Conservation (phyloP, 2,888 invertebrate genomes). For the Leucania comma region DNA sequence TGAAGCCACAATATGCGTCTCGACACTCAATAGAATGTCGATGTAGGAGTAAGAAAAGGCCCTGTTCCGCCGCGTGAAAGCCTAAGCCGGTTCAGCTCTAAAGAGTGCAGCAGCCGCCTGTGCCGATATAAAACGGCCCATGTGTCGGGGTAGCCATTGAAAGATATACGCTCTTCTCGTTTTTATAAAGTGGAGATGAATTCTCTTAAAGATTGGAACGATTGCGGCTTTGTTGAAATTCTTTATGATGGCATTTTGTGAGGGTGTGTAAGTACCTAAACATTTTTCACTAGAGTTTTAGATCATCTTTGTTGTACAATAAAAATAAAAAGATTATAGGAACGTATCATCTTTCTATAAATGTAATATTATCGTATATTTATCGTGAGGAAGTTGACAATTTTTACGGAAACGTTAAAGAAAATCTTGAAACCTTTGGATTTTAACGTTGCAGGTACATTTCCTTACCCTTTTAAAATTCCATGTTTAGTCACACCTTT, state of each 20-base stretch:
- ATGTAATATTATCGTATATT: background rate
- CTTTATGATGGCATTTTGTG: conserved; percentile 44
- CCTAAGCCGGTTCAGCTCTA: conserved; percentile 77
- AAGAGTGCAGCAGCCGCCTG: conserved; percentile 69
- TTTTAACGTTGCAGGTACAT: conserved; percentile 3
- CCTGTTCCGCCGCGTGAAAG: conserved; percentile 80
- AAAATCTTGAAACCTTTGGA: conserved; percentile 14
- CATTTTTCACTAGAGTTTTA: conserved; percentile 21
- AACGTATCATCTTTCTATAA: background rate
- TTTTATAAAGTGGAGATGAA: conserved; percentile 66
- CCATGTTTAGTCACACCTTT: conserved; percentile 16
- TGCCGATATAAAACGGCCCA: conserved; percentile 72
- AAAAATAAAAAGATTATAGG: background rate
- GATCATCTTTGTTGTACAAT: background rate
- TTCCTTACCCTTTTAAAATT: conserved; percentile 27
- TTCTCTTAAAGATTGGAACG: conserved; percentile 56
- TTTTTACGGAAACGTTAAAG: background rate
- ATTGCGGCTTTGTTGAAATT: conserved; percentile 58
- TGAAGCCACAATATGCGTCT: conserved; percentile 72
- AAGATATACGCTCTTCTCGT: conserved; percentile 72
- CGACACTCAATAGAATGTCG: conserved; percentile 78
- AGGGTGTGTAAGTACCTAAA: conserved; percentile 12
- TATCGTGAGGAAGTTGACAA: background rate
- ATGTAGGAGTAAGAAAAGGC: conserved; percentile 77
- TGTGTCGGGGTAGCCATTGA: conserved; percentile 72